These are phyloP conservation scores for Trachymyrmex septentrionalis DNA, from an alignment of 1,140 invertebrate genomes.

Conservation along the genomic window DNA sequence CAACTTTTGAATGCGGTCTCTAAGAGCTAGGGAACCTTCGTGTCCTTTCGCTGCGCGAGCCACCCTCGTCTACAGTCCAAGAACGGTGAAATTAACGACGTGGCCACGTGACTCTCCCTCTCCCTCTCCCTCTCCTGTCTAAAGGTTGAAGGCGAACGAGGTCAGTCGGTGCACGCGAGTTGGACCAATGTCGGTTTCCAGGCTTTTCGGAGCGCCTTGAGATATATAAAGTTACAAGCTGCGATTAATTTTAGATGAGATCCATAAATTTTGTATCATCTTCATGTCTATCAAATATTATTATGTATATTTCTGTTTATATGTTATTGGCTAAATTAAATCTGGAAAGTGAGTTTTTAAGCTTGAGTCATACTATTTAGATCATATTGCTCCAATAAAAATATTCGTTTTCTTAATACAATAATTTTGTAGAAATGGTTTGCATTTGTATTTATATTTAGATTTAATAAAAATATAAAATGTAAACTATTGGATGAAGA, in stretches of 20 bases:
- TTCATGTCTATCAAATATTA: slow-evolving; percentile 5
- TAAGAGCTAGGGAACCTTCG: neutral
- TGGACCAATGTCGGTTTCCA: slow-evolving; percentile 64
- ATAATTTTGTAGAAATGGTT: neutral
- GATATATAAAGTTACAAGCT: slow-evolving; percentile 44
- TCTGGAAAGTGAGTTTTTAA: neutral
- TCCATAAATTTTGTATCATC: slow-evolving; percentile 18
- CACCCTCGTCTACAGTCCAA: neutral
- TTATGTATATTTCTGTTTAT: neutral
- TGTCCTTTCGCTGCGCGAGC: slow-evolving; percentile 35
- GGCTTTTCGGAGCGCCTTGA: slow-evolving; percentile 58
- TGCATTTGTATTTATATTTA: neutral
- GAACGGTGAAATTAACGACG: slow-evolving; percentile 64
- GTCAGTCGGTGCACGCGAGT: slow-evolving; percentile 72
- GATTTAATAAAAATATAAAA: neutral
- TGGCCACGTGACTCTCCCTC: slow-evolving; percentile 66
- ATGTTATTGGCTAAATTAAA: neutral
- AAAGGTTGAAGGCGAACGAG: slow-evolving; percentile 59
- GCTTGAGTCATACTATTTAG: neutral
- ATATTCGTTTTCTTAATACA: neutral
- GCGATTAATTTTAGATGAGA: slow-evolving; percentile 32
- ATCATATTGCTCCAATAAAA: neutral
- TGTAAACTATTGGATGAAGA: neutral
- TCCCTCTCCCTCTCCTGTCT: neutral
- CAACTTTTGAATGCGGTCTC: slow-evolving; percentile 46